These are phyloP conservation scores for Cheilosia pagana DNA, from an alignment of 2,888 invertebrate genomes.

Conservation along the genomic window DNA sequence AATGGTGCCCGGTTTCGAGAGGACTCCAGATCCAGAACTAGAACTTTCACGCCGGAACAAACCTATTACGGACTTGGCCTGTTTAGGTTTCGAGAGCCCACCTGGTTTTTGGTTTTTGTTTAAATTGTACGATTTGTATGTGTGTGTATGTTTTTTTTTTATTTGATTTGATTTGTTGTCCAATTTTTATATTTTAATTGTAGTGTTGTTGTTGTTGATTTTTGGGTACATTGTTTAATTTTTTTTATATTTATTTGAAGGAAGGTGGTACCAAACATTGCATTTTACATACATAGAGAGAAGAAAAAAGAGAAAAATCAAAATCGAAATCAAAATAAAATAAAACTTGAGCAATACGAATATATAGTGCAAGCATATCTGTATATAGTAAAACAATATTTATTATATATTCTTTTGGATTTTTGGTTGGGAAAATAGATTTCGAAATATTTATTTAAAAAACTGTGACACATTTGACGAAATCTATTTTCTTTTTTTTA, in stretches of 20 bases:
- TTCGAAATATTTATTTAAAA: neutral
- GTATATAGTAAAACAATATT: slow-evolving; percentile 17
- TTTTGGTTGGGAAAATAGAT: slow-evolving; percentile 5
- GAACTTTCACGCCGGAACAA: slow-evolving; percentile 93
- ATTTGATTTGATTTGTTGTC: slow-evolving; percentile 34
- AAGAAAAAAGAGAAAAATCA: slow-evolving; percentile 70
- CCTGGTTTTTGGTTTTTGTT: slow-evolving; percentile 84
- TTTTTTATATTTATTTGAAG: slow-evolving; percentile 44
- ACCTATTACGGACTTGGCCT: slow-evolving; percentile 94
- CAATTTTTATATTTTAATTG: slow-evolving; percentile 23
- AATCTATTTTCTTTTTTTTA: slow-evolving; percentile 16
- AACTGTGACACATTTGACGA: neutral
- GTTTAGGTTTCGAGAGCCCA: slow-evolving; percentile 93
- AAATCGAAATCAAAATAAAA: slow-evolving; percentile 52
- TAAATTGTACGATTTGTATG: slow-evolving; percentile 11
- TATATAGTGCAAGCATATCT: slow-evolving; percentile 66
- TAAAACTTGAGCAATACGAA: slow-evolving; percentile 69
- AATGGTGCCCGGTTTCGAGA: slow-evolving; percentile 83
- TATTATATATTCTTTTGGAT: neutral
- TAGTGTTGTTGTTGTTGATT: slow-evolving; percentile 63
- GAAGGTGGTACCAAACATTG: slow-evolving; percentile 77
- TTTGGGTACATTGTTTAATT: slow-evolving; percentile 43
- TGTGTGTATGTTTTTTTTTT: slow-evolving; percentile 33
- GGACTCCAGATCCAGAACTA: slow-evolving; percentile 86
- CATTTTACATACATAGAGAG: slow-evolving; percentile 76